A percentile compares a stretch with the other conserved stretches of the same genome.
Evolutionary conservation across 2,888 invertebrate genomes (phyloP).

Genomic region (Tridacna gigas): DNA sequence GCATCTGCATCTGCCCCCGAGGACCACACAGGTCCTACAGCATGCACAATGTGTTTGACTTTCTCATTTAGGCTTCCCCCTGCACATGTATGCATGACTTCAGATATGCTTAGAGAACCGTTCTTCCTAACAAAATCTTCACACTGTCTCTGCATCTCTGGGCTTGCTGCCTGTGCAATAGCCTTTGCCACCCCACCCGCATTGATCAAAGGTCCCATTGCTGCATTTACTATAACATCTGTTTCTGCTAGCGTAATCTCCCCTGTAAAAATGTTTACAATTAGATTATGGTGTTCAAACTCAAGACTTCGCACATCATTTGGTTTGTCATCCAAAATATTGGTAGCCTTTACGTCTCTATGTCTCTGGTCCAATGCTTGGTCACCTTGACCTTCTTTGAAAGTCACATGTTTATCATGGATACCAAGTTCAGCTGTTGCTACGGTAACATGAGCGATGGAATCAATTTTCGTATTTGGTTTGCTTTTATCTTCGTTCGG

Average conservation of each 20-base stretch:
- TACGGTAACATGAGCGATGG: neutral
- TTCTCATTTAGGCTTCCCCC: slow-evolving; percentile 64
- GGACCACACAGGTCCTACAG: slow-evolving; percentile 72
- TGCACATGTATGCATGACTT: slow-evolving; percentile 72
- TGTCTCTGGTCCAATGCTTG: neutral
- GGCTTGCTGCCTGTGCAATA: slow-evolving; percentile 65
- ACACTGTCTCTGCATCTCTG: slow-evolving; percentile 64
- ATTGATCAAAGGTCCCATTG: slow-evolving; percentile 63
- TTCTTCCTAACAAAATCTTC: slow-evolving; percentile 57
- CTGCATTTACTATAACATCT: slow-evolving; percentile 70
- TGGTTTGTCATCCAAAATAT: slow-evolving; percentile 36
- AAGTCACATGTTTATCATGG: neutral
- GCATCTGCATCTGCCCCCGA: slow-evolving; percentile 28
- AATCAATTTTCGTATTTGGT: neutral
- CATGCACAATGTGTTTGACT: slow-evolving; percentile 69
- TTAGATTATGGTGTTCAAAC: slow-evolving; percentile 51
- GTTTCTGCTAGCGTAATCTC: slow-evolving; percentile 66
- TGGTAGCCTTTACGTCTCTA: neutral
- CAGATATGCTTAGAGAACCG: slow-evolving; percentile 54
- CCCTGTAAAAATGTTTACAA: slow-evolving; percentile 60
- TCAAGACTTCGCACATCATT: slow-evolving; percentile 48
- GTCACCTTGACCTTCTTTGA: slow-evolving; percentile 4
- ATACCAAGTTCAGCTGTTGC: neutral
- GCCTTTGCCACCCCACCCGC: slow-evolving; percentile 68
- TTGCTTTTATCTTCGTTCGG: neutral